Base-by-base conservation (phyloP, 1,140 invertebrate species). In the Trachymyrmex septentrionalis region DNA sequence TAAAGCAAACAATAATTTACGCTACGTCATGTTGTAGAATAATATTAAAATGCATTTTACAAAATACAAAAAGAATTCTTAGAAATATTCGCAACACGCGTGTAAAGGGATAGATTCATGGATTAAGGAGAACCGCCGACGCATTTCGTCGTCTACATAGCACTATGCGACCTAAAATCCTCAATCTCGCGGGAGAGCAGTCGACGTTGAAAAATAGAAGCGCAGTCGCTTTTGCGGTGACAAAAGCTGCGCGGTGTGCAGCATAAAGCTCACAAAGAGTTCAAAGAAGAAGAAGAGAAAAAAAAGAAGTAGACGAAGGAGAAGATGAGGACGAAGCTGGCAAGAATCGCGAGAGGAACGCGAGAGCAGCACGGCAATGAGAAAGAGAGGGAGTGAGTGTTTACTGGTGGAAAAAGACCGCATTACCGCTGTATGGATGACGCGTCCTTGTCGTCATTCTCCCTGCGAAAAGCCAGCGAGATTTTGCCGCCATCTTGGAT, bases 401-500 rank as follows among this genome's bases (percentile, higher is more conserved):
- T 91, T 88, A 90, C 78, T 38, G 73, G 84, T 66, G 76, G 57
- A 75, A 88, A 88, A 78, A 73, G 75, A 88, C 44, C 61, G 87
- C 59, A 48, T 19, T 21, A 44, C 77, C 48, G 53, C 75, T 82
- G 64, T 67, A 66, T 50, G 85, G 92, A 92, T 93, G 92, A 94
- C 91, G 93, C 92, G 93, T 82, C 80, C 7, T 48, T 53, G 66
- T 78, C 76, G 7, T 30, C 59, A 34, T 77, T 71, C 50, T 92
- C 64, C 85, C 63, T 67, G 73, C 82, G 73, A 84, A 92, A 92
- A 92, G 93, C 92, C 92, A 91, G 90, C 86, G 91, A 94, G 94
- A 94, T 94, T 95, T 94, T 93, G 90, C 91, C 91, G 94, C 94
- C 94, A 94, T 95, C 93, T 94, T 95, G 94, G 92, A 94, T 94